phyloP scores from a whole-genome alignment of 2,113 vertebrate genomes.

The Monopterus albus region DNA sequence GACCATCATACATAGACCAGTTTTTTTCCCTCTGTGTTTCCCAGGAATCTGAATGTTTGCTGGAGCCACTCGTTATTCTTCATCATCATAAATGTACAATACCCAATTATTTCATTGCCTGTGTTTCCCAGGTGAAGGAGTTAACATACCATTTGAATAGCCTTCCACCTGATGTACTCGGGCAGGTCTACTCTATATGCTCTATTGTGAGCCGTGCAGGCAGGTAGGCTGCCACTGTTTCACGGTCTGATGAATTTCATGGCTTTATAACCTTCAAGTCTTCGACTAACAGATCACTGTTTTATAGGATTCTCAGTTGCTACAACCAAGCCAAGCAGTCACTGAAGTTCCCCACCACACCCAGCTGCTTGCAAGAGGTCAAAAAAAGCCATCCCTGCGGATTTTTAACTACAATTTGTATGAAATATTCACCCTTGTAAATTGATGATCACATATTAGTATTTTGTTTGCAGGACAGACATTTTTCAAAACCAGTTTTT shows the following conservation, averaged over 20 bases:
- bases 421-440: neutral
- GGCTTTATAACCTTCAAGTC: neutral
- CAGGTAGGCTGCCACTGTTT: slow-evolving; percentile 64
- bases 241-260: neutral
- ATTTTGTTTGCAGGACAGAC: slow-evolving; percentile 47
- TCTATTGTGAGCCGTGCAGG: slow-evolving; percentile 72
- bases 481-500: slow-evolving; percentile 2
- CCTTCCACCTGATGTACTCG: slow-evolving; percentile 79
- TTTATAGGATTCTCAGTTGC: slow-evolving; percentile 75
- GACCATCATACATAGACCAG: too few species aligned
- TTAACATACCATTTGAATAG: slow-evolving; percentile 74
- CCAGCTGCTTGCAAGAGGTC: slow-evolving; percentile 74
- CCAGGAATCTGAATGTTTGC: too few species aligned
- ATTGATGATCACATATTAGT: neutral
- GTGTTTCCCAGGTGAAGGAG: slow-evolving; percentile 62
- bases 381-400: neutral
- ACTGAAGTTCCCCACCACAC: slow-evolving; percentile 37
- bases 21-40: too few species aligned
- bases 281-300: neutral
- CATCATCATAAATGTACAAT: neutral
- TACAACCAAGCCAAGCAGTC: slow-evolving; percentile 68
- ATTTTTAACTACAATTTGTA: slow-evolving; percentile 1
- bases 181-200: slow-evolving; percentile 74
- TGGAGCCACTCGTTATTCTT: too few species aligned
- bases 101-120: neutral